Base-by-base conservation (phyloP, 2,888 invertebrate genomes). In the Chymomyza procnemis region DNA sequence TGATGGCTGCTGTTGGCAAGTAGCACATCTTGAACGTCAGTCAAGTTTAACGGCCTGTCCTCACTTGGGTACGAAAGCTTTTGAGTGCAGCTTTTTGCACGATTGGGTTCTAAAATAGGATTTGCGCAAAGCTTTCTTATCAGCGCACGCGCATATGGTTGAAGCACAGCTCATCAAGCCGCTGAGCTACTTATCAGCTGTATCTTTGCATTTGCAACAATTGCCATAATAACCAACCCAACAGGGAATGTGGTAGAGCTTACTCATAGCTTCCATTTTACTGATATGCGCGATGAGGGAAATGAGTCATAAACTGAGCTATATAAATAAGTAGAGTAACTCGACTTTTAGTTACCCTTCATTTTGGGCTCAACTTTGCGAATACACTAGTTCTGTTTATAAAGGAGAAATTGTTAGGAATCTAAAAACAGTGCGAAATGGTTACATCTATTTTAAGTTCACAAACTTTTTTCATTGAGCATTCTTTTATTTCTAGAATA, bases 31-130 rank as follows among this genome's bases (percentile, higher is more conserved):
- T 56, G n/a, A 22, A 26, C 30, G 30, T 18, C 14, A 22, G 30
- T 18, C 14, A 22, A 56, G 30, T 22, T 74, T 81, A 81, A 69
- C 66, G 76, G 67, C 68, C 54, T 75, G 76, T 66, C 68, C 54
- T 75, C 81, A 77, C 82, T 79, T 81, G 82, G 77, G 74, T 69
- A 61, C 57, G 56, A 70, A 80, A 76, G 78, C 60, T 64, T 21
- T 46, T 34, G 61, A 64, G 73, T 76, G 76, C 75, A 26, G 26
- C 26, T 26, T 76, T 64, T 41, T 12, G 34, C 26, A 4, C 34
- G 8, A 12, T 34, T 41, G 34, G 34, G 34, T 41, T 41, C 34
- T 41, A 41, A 41, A 41, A 41, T 41, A 41, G 12, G 34, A 41
- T 41, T 9, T 41, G 34, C 34, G 34, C 34, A 2, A 3, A 41